A percentile compares a stretch with the other conserved stretches of the same genome.
These are phyloP conservation scores for Drosophila pectinifera DNA, from an alignment of 1,140 invertebrate genomes.

Conservation along the genomic window DNA sequence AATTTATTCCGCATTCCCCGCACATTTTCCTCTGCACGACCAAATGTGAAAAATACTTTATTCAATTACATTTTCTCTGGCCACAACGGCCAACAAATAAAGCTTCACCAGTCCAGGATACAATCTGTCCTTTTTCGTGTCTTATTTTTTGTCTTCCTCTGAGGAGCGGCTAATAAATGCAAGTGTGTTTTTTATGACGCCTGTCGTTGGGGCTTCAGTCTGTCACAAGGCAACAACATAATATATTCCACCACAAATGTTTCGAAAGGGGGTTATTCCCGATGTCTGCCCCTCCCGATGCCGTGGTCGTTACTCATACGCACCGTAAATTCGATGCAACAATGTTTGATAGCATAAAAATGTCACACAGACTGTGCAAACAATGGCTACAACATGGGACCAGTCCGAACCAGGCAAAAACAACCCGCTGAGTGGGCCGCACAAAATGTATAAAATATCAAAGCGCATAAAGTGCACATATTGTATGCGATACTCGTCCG, in stretches of 20 bases:
- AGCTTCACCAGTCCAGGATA: constrained; percentile 13
- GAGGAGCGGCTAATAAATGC: constrained; percentile 72
- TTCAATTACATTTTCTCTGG: constrained; percentile 40
- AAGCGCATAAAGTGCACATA: constrained; percentile 79
- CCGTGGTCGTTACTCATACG: constrained; percentile 75
- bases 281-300: constrained; percentile 27
- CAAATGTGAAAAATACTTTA: constrained; percentile 33
- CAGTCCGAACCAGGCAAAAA: constrained; percentile 19
- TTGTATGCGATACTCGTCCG: constrained; percentile 58
- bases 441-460: constrained; percentile 70
- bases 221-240: constrained; percentile 57
- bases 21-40: constrained; percentile 10
- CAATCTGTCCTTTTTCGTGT: constrained; percentile 15
- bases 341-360: constrained; percentile 80
- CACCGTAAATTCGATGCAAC: constrained; percentile 82
- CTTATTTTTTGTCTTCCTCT: constrained; percentile 2
- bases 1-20: constrained; percentile 17
- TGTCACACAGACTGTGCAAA: constrained; percentile 76
- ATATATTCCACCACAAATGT: constrained; percentile 65
- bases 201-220: constrained; percentile 52
- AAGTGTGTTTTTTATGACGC: constrained; percentile 79
- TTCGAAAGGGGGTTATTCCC: constrained; percentile 22
- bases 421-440: constrained; percentile 57
- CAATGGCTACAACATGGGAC: constrained; percentile 57
- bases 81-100: no score